These are phyloP conservation scores for Semibalanus balanoides DNA, from an alignment of 1,140 invertebrate genomes.

Conservation along the genomic window DNA sequence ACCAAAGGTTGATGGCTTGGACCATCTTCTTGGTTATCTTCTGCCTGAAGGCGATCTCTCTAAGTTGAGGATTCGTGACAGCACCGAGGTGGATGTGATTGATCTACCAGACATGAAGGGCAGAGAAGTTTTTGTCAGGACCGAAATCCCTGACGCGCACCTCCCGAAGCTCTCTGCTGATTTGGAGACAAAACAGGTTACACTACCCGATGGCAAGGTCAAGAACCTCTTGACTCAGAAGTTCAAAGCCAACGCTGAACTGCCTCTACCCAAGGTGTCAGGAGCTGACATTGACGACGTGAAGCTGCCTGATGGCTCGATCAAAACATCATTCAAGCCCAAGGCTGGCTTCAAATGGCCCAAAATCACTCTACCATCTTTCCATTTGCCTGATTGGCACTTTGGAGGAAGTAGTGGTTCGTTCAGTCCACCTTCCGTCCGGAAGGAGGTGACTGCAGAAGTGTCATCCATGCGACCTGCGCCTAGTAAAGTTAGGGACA, in stretches of 20 bases:
- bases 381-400: neutral
- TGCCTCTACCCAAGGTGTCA: neutral
- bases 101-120: neutral
- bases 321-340: slow-evolving; percentile 1
- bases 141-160: neutral
- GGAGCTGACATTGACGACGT: neutral
- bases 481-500: neutral
- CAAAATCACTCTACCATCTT: neutral
- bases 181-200: neutral
- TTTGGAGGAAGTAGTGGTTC: neutral
- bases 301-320: neutral
- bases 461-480: too few relatives aligned
- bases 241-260: neutral
- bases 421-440: too few relatives aligned
- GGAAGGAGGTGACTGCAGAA: too few relatives aligned
- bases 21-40: neutral
- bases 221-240: neutral
- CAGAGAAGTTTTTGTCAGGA: neutral
- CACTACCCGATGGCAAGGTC: neutral
- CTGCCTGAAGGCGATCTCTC: neutral
- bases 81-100: neutral
- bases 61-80: neutral
- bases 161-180: neutral
- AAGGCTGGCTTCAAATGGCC: neutral
- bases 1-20: neutral